Conservation (phyloP, 2,113 vertebrate species). For the Psettodes erumei region DNA sequence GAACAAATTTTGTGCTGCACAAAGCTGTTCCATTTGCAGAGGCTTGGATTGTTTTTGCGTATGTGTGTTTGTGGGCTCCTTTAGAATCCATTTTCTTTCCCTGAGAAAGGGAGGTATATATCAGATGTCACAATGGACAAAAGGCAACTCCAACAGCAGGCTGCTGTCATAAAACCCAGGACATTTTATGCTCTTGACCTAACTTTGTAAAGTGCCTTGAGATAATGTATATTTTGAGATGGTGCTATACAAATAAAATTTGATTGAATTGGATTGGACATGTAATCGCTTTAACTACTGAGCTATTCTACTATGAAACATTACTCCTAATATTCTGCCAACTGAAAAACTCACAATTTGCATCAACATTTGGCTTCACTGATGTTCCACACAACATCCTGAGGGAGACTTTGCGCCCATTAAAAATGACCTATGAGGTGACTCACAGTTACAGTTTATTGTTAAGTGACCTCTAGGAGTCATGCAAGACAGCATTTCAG, state of each 20-base stretch:
- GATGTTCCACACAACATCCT: not conserved
- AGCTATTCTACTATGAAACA: conserved; percentile 11
- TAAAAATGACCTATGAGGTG: not conserved
- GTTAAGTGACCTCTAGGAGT: not conserved
- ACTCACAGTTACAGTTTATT: not conserved
- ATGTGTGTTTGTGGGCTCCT: not conserved
- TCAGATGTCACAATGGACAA: not conserved
- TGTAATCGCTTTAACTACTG: not conserved
- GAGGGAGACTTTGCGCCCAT: not conserved
- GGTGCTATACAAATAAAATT: too few relatives aligned
- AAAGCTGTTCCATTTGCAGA: conserved; percentile 36
- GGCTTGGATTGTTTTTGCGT: not conserved
- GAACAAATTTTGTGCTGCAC: conserved; percentile 20
- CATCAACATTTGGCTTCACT: not conserved
- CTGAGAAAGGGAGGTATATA: not conserved
- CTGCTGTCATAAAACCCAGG: not conserved
- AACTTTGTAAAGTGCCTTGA: too few relatives aligned
- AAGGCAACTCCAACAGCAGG: not conserved
- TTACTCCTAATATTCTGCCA: conserved; percentile 35
- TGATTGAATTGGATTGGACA: too few relatives aligned
- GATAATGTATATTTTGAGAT: too few relatives aligned
- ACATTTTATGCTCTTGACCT: too few relatives aligned
- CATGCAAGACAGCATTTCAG: not conserved
- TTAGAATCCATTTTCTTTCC: conserved; percentile 9
- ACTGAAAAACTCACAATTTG: conserved; percentile 3